Base-by-base conservation (phyloP, 2,888 invertebrate genomes). In the Amphiduros pacificus region DNA sequence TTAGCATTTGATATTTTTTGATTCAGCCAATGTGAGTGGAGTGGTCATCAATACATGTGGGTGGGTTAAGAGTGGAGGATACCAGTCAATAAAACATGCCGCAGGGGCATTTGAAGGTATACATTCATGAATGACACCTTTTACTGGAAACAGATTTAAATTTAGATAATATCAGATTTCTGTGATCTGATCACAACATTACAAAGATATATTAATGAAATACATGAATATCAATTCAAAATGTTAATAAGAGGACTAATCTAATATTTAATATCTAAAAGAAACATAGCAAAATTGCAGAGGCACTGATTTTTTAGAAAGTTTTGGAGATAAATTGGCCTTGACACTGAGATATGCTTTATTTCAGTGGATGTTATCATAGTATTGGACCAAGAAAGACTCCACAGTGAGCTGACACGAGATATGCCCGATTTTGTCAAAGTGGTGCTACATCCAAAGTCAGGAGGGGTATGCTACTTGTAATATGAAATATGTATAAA, bases 11-110 rank as follows among this genome's bases (percentile, higher is more conserved):
- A 36, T 11, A 36, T 36, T 9, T 9, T 53, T 22, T 50, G 20
- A 53, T 59, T 9, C 58, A 70, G 83, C 82, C 6, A 81, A 81
- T 65, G 71, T 77, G 9, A 83, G 85, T 2, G 99, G 99, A 0
- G 91, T 93, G 2, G 89, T 99, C 36, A 94, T 99, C 69, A 99
- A 99, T 82, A 98, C 98, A 0, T 95, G 96, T 73, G 98, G 98
- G 0, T 99, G 96, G 96, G 90, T 97, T 1, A 94, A 95, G 82
- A 92, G 90, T 0, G 89, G 87, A 0, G 98, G 97, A 0, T 98
- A 95, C 82, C 90, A 90, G 74, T 87, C 92, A 59, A 69, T 99
- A 14, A 88, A 92, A 2, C 91, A 93, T 74, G 90, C 93, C 0
- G 94, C 95, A 0, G 91, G 93, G 74, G 91, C 93, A 0, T 98